These are phyloP conservation scores for Andrena praecox DNA, from an alignment of 2,888 invertebrate species.

Conservation along the genomic window DNA sequence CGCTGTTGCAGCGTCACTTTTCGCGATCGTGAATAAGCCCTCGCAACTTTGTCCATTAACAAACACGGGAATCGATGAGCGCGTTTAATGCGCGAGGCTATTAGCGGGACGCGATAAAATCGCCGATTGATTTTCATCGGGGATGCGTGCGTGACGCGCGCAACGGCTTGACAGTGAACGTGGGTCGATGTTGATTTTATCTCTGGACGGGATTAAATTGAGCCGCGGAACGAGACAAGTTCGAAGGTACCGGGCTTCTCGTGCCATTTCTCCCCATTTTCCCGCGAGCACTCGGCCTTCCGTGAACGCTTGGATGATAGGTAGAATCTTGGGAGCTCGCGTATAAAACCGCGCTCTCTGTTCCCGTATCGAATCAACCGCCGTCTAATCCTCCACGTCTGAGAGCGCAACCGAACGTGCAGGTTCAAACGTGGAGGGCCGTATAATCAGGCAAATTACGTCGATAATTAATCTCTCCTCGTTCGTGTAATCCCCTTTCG, in stretches of 20 bases:
- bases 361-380: neutral
- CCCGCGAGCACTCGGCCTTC: neutral
- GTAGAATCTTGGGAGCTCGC: too few species aligned
- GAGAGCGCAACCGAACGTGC: neutral
- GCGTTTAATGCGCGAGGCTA: conserved; percentile 40
- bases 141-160: neutral
- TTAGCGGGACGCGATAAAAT: conserved; percentile 51
- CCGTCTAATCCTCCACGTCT: neutral
- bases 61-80: conserved; percentile 57
- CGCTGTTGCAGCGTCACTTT: neutral
- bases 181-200: conserved; percentile 26
- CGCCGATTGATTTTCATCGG: conserved; percentile 57
- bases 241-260: neutral
- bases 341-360: too few species aligned
- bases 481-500: conserved; percentile 28
- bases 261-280: neutral
- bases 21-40: conserved; percentile 30
- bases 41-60: conserved; percentile 64
- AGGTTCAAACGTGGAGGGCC: neutral
- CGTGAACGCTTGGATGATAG: neutral
- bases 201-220: neutral
- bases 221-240: neutral
- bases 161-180: neutral
- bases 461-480: conserved; percentile 19
- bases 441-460: conserved; percentile 10